phyloP scores from a whole-genome alignment of 2,797 vertebrate species.

The Leucoraja ocellata region DNA sequence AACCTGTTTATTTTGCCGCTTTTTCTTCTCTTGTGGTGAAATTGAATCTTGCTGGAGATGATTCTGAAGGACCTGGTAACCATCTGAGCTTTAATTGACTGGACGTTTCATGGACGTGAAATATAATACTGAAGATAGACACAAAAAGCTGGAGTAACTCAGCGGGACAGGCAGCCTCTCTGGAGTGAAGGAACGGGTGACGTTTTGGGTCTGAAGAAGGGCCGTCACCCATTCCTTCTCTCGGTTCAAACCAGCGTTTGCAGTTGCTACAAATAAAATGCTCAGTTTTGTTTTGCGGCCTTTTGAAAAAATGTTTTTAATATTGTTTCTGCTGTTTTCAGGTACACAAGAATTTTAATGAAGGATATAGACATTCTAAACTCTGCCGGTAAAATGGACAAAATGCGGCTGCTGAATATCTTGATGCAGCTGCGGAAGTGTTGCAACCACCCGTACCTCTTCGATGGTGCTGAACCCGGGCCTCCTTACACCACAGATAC shows the following conservation, averaged over 20 bases:
- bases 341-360: slow-evolving; percentile 73
- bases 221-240: no score
- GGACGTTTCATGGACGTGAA: background rate
- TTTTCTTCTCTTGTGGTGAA: background rate
- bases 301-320: slow-evolving; percentile 30
- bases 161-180: no score
- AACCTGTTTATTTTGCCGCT: background rate
- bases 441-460: slow-evolving; percentile 70
- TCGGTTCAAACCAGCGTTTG: no score
- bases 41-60: background rate
- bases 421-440: slow-evolving; percentile 71
- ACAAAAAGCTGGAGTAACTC: no score
- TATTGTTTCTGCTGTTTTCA: slow-evolving; percentile 46
- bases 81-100: background rate
- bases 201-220: no score
- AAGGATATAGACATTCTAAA: slow-evolving; percentile 73
- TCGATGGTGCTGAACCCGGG: slow-evolving; percentile 68
- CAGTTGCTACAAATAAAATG: background rate
- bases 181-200: no score
- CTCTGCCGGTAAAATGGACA: slow-evolving; percentile 71
- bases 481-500: slow-evolving; percentile 71
- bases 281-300: slow-evolving; percentile 15
- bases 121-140: slow-evolving; percentile 22
- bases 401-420: slow-evolving; percentile 71
- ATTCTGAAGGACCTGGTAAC: background rate